Percentiles rank a stretch among this genome's conserved stretches.
These are phyloP conservation scores for Falco peregrinus DNA, from an alignment of 2,797 vertebrate species.

Conservation along the genomic window DNA sequence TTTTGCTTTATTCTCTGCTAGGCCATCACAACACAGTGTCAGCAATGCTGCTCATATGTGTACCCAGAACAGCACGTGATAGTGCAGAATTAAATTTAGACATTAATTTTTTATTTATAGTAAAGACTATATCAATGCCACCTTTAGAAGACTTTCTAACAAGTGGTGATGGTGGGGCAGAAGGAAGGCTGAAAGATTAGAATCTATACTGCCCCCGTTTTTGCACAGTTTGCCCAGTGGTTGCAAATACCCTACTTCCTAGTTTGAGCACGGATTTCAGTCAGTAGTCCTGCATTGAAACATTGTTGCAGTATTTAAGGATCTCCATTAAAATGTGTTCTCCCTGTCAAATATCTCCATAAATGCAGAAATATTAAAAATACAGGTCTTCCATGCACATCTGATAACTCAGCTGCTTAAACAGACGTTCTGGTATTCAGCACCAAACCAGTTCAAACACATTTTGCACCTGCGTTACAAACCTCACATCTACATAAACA, in stretches of 20 bases:
- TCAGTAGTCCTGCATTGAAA: neutral
- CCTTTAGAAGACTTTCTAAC: neutral
- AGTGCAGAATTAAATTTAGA: neutral
- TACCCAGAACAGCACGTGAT: neutral
- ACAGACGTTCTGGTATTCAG: neutral
- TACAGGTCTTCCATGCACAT: neutral
- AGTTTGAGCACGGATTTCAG: neutral
- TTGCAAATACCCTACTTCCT: neutral
- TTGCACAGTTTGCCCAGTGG: neutral
- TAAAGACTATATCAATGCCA: neutral
- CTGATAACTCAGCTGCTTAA: neutral
- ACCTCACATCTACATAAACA: neutral
- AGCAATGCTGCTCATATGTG: neutral
- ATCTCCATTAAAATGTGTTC: neutral
- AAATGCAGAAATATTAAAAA: neutral
- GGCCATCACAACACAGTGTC: neutral
- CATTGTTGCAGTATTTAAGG: neutral
- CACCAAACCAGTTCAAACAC: neutral
- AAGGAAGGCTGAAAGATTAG: neutral
- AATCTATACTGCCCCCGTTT: neutral
- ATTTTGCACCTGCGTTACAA: neutral
- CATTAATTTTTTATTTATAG: neutral
- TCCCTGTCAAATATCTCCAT: neutral
- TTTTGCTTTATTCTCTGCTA: constrained; percentile 5
- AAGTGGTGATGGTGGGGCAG: neutral